Conservation (phyloP, 2,113 vertebrate species). For the Silurus glanis region DNA sequence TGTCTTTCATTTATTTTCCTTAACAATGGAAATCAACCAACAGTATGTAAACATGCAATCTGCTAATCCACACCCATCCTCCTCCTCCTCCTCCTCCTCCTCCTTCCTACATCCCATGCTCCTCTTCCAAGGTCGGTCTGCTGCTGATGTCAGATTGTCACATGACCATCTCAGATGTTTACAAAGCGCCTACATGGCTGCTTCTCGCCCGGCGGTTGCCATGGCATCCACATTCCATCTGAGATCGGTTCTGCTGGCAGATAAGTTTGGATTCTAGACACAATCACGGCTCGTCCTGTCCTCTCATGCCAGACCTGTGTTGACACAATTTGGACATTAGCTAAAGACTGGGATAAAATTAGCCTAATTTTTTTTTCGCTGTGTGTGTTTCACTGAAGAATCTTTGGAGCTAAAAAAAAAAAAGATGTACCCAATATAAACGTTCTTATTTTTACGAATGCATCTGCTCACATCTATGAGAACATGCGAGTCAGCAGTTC, state of each 20-base stretch:
- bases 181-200: conserved; percentile 50
- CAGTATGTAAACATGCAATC: conserved; percentile 47
- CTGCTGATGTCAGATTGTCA: conserved; percentile 57
- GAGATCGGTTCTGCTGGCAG: conserved; percentile 48
- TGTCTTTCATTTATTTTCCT: not conserved
- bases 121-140: conserved; percentile 52
- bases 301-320: not conserved
- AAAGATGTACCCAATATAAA: not conserved
- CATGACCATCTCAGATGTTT: conserved; percentile 60
- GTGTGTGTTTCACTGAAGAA: too few relatives aligned
- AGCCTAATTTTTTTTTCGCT: not conserved
- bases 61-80: conserved; percentile 21
- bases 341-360: not conserved
- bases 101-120: conserved; percentile 5
- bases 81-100: too few relatives aligned
- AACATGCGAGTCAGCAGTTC: not conserved
- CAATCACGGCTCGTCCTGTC: conserved; percentile 26
- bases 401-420: too few relatives aligned
- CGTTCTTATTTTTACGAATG: not conserved
- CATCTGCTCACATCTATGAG: not conserved
- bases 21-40: conserved; percentile 4
- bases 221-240: conserved; percentile 67
- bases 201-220: conserved; percentile 65
- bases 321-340: not conserved
- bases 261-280: conserved; percentile 38